Percentiles rank a stretch among this genome's conserved stretches.
phyloP scores from a whole-genome alignment of 2,113 vertebrate genomes.

The Corydoras sp. region DNA sequence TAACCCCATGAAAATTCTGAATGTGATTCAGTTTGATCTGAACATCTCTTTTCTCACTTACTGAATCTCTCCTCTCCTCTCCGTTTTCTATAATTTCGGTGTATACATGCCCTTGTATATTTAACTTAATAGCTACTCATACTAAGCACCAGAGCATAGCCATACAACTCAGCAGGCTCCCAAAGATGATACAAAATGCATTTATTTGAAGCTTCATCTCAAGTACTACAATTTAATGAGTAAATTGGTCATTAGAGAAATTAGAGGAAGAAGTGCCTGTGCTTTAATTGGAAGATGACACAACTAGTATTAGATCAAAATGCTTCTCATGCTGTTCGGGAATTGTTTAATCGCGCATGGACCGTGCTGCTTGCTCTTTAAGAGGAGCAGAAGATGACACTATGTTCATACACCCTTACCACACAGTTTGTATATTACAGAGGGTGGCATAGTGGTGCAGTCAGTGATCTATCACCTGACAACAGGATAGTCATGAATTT shows the following conservation, averaged over 20 bases:
- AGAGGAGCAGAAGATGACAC: slow-evolving; percentile 7
- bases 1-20: no score
- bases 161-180: slow-evolving; percentile 5
- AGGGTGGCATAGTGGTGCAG: no score
- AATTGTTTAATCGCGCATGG: slow-evolving; percentile 42
- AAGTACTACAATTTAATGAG: slow-evolving; percentile 29
- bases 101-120: not conserved
- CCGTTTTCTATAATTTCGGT: not conserved
- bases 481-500: no score
- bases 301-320: not conserved
- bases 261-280: slow-evolving; percentile 1
- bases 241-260: slow-evolving; percentile 16
- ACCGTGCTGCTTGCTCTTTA: slow-evolving; percentile 26
- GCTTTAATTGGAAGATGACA: slow-evolving; percentile 3
- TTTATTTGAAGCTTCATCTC: slow-evolving; percentile 25
- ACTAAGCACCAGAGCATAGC: slow-evolving; percentile 12
- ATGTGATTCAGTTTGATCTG: no score
- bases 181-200: slow-evolving; percentile 17
- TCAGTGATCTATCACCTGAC: no score
- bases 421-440: not conserved
- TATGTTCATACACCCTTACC: not conserved
- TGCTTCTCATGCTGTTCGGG: not conserved
- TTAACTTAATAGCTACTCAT: slow-evolving; percentile 21
- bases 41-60: no score
- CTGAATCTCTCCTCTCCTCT: not conserved